Conservation (phyloP, 2,888 invertebrate species). For the Stenodera caucasica region DNA sequence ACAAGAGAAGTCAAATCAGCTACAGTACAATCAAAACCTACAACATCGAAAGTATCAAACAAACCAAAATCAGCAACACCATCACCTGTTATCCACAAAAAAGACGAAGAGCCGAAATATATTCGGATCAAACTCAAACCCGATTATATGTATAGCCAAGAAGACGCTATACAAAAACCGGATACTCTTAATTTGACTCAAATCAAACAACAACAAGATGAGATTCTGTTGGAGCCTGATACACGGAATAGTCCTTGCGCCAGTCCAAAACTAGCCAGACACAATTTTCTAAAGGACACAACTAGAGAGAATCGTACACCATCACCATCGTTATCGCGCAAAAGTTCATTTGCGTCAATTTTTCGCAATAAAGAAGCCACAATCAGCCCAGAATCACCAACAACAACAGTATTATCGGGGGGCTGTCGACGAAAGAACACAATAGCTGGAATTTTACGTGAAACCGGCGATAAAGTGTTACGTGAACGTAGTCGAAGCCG, state of each 20-base stretch:
- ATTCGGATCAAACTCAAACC: constrained; percentile 74
- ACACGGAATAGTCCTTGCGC: constrained; percentile 53
- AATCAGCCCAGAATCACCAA: constrained; percentile 66
- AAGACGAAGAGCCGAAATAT: constrained; percentile 56
- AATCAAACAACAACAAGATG: constrained; percentile 26
- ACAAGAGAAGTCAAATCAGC: constrained; percentile 36
- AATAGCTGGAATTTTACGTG: constrained; percentile 50
- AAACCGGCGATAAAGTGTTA: constrained; percentile 50
- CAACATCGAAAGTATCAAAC: constrained; percentile 25
- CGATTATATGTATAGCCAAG: constrained; percentile 69
- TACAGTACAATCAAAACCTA: constrained; percentile 37
- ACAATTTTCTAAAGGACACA: constrained; percentile 40
- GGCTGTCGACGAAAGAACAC: constrained; percentile 47
- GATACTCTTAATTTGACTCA: constrained; percentile 61
- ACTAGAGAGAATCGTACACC: constrained; percentile 59
- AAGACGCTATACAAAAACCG: constrained; percentile 62
- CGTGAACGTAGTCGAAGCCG: constrained; percentile 52
- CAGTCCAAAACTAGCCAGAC: constrained; percentile 57
- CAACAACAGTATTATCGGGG: too few species aligned
- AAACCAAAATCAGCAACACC: constrained; percentile 25
- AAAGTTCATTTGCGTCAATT: constrained; percentile 79
- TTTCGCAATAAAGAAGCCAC: constrained; percentile 74
- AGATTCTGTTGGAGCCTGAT: too few species aligned
- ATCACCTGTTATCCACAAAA: constrained; percentile 24
- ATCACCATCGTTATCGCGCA: constrained; percentile 74